phyloP scores from a whole-genome alignment of 2,113 vertebrate species.

The Notarius lentiginosus region DNA sequence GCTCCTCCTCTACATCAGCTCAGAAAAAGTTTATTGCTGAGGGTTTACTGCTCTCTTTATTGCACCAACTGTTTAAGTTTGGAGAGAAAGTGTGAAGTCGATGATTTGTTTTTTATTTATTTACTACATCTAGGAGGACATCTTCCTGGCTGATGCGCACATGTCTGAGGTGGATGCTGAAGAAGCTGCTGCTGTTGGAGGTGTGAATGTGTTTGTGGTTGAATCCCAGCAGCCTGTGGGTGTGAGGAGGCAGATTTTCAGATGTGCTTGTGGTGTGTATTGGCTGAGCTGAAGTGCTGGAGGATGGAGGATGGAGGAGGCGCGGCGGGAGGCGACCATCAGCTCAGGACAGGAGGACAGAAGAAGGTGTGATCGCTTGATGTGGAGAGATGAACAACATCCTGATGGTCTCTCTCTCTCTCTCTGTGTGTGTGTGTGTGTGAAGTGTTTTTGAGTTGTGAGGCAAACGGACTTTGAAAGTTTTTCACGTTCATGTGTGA shows the following conservation, averaged over 20 bases:
- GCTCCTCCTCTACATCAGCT: neutral
- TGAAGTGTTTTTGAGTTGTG: slow-evolving; percentile 37
- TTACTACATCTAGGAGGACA: slow-evolving; percentile 19
- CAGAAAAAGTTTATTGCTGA: neutral
- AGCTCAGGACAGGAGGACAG: slow-evolving; percentile 59
- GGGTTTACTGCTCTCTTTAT: neutral
- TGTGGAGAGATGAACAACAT: slow-evolving; percentile 66
- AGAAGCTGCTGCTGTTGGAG: slow-evolving; percentile 38
- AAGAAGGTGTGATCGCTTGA: slow-evolving; percentile 58
- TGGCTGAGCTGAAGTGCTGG: slow-evolving; percentile 63
- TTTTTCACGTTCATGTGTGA: slow-evolving; percentile 48
- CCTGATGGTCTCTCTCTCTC: slow-evolving; percentile 54
- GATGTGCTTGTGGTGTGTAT: slow-evolving; percentile 69
- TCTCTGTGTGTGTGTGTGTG: too few relatives aligned
- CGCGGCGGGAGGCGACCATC: slow-evolving; percentile 67
- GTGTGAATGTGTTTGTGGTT: slow-evolving; percentile 50
- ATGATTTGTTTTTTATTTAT: slow-evolving; percentile 48
- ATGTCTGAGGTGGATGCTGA: slow-evolving; percentile 20
- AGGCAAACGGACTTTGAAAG: slow-evolving; percentile 46
- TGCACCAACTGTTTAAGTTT: slow-evolving; percentile 19
- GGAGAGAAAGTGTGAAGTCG: slow-evolving; percentile 37
- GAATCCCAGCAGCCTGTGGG: slow-evolving; percentile 45
- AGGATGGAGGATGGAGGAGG: slow-evolving; percentile 57
- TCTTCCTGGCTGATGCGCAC: slow-evolving; percentile 10
- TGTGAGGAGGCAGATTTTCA: slow-evolving; percentile 37